These are phyloP conservation scores for Drosophila kohkoa DNA, from an alignment of 1,140 invertebrate genomes.

Conservation along the genomic window DNA sequence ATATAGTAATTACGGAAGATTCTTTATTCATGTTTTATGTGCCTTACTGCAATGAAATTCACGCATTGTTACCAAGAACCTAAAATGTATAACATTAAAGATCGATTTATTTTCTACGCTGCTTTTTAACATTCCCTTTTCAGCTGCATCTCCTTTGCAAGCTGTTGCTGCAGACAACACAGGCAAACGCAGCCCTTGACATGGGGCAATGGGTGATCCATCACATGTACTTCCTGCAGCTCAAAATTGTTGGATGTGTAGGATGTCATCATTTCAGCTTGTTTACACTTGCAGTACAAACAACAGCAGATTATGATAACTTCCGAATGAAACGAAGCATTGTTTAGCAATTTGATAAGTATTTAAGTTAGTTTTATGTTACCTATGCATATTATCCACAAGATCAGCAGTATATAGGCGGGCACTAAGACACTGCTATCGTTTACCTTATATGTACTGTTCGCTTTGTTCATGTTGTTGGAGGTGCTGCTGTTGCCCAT, in stretches of 20 bases:
- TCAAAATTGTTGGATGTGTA: conserved; percentile 48
- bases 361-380: neutral
- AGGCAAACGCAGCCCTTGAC: conserved; percentile 53
- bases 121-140: conserved; percentile 23
- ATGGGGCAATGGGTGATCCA: conserved; percentile 45
- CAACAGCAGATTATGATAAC: conserved; percentile 49
- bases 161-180: conserved; percentile 56
- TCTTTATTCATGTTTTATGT: neutral
- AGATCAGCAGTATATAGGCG: conserved; percentile 34
- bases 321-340: neutral
- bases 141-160: conserved; percentile 44
- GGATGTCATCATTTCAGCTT: conserved; percentile 42
- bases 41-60: neutral
- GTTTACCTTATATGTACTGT: neutral
- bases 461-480: neutral
- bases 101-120: neutral
- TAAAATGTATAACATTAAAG: conserved; percentile 20
- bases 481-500: conserved; percentile 16
- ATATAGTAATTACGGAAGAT: too few species aligned
- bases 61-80: neutral
- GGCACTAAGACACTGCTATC: conserved; percentile 8
- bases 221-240: conserved; percentile 55
- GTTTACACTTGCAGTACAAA: conserved; percentile 56
- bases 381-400: conserved; percentile 62
- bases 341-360: neutral